These are phyloP conservation scores for Mythimna albipuncta DNA, from an alignment of 2,888 invertebrate species.

Conservation along the genomic window DNA sequence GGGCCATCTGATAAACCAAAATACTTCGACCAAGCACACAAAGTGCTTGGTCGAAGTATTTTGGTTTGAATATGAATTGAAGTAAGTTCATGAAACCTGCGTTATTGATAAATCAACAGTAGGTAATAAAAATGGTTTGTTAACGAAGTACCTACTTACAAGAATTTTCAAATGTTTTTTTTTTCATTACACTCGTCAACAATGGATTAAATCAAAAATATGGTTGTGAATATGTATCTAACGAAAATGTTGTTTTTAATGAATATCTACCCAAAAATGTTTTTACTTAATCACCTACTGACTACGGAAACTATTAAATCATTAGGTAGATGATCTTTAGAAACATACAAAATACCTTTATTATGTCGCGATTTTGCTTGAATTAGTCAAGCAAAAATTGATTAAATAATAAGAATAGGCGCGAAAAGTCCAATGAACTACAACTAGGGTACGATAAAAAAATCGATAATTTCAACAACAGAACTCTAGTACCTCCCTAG, in stretches of 20 bases:
- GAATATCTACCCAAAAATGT: background rate
- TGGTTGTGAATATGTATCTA: background rate
- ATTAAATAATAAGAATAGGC: background rate
- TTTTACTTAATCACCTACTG: background rate
- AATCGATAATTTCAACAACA: conserved; percentile 67
- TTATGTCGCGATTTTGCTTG: background rate
- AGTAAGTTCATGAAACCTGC: background rate
- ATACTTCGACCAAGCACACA: background rate
- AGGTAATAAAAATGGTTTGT: conserved; percentile 3
- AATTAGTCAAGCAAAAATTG: no score
- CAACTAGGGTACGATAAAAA: conserved; percentile 26
- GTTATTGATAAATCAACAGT: background rate
- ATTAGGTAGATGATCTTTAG: background rate
- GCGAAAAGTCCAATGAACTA: conserved; percentile 22
- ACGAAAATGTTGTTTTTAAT: background rate
- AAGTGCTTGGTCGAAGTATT: no score
- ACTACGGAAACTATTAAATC: background rate
- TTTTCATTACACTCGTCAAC: background rate
- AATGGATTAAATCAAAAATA: background rate
- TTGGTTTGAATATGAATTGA: background rate
- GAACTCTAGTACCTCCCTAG: background rate
- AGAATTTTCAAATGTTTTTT: background rate
- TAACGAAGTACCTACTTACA: conserved; percentile 16
- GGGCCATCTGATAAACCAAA: background rate
- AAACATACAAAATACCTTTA: background rate